Conservation (phyloP, 2,113 vertebrate species). For the Scortum barcoo region DNA sequence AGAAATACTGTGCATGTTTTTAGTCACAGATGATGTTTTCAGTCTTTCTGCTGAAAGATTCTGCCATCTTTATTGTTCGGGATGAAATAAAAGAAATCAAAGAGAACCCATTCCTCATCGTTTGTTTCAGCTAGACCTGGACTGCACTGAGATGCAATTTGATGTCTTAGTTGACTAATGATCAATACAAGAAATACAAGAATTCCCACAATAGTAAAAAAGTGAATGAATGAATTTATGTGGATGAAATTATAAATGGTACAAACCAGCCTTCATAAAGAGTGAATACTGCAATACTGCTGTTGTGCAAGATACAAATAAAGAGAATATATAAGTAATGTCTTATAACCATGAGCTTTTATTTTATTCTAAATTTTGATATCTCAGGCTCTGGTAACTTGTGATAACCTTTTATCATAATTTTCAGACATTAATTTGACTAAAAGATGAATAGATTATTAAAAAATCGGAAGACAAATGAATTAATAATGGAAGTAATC, state of each 20-base stretch:
- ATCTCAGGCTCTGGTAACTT: not conserved
- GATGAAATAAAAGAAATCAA: not conserved
- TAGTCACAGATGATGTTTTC: not conserved
- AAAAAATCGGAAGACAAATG: not conserved
- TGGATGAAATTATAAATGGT: too few relatives aligned
- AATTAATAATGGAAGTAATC: not conserved
- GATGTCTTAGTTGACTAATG: too few relatives aligned
- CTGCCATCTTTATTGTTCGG: not conserved
- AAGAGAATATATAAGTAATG: not conserved
- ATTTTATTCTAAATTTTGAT: not conserved
- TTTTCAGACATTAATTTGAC: not conserved
- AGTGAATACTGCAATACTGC: too few relatives aligned
- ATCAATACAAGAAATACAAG: too few relatives aligned
- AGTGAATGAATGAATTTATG: too few relatives aligned
- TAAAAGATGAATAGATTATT: conserved; percentile 3
- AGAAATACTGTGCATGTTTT: not conserved
- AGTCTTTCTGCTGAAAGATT: not conserved
- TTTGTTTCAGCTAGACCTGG: not conserved
- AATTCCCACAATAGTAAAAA: too few relatives aligned
- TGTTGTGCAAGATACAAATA: not conserved
- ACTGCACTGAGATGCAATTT: too few relatives aligned
- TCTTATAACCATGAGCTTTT: not conserved
- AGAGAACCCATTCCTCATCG: not conserved
- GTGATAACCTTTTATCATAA: not conserved
- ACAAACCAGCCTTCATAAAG: too few relatives aligned